Base-by-base conservation (phyloP, 1,140 invertebrate species). In the Paralvinella palmiformis region DNA sequence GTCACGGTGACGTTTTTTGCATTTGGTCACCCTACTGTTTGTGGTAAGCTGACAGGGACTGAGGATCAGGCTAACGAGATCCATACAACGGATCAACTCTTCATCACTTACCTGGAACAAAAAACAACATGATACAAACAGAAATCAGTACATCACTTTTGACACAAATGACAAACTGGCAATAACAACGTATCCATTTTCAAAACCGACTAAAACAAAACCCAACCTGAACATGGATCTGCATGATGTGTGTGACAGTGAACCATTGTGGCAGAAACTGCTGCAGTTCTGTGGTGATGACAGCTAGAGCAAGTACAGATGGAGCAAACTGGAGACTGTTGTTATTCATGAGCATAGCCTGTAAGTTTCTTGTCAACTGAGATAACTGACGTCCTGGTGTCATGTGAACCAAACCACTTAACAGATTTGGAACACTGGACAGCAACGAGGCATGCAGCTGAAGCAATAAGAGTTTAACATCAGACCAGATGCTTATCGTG, bases 371-470 rank as follows among this genome's bases (percentile, higher is more conserved):
- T 41, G 72, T 74, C 50, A 78, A 59, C 17, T 71, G 53, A 15
- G 71, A 60, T 63, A 80, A 65, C 64, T 78, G 76, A 33, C 71
- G 68, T 59, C 72, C 74, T 57, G 75, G 76, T 59, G 72, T 77
- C 75, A 79, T 71, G 68, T 74, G 55, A 27, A 59, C 66, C 67
- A 74, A 71, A 53, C 68, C 69, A 55, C 71, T 64, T 44, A 80
- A 66, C 68, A 79, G 72, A 65, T 74, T 68, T 69, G 77, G 77
- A 68, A 74, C 69, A 67, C 72, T 73, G 69, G 64, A 70, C 67
- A 80, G 66, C 56, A 79, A 48, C 63, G 78, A 55, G 37, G 70
- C 72, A 69, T 80, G 76, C 67, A 79, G 73, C 77, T 80, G 66
- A 53, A 67, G 63, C 37, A 32, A 3, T 35, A 67, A 15, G 37